Evolutionary conservation across 1,140 invertebrate genomes (phyloP).

Genomic region (Oreohelix idahoensis): DNA sequence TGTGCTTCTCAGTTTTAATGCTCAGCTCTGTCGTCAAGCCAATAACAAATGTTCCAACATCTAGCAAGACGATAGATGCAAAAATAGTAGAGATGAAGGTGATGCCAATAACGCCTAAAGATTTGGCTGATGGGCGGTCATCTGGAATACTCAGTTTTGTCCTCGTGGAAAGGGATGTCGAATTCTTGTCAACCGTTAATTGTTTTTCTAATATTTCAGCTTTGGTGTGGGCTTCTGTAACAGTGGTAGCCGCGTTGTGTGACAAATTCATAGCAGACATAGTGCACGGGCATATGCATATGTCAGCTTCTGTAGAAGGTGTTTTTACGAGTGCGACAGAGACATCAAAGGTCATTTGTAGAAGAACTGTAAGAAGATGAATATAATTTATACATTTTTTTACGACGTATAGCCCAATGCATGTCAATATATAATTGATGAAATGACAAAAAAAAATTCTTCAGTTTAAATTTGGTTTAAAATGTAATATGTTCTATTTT

Average conservation of each 20-base stretch:
- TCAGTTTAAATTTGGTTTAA: too few species aligned
- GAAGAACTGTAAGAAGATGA: too few species aligned
- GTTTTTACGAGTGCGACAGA: neutral
- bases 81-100: neutral
- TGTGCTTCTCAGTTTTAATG: too few species aligned
- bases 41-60: neutral
- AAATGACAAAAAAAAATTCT: too few species aligned
- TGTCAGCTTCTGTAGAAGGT: neutral
- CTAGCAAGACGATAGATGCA: neutral
- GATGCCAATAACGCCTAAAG: neutral
- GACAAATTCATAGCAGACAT: neutral
- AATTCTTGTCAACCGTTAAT: constrained; percentile 1
- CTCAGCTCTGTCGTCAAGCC: too few species aligned
- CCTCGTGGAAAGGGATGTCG: neutral
- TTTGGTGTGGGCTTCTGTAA: neutral
- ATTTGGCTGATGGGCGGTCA: neutral
- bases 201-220: neutral
- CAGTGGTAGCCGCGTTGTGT: neutral
- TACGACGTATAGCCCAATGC: neutral
- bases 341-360: too few species aligned
- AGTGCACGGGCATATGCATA: neutral
- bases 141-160: neutral
- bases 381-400: too few species aligned
- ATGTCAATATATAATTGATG: too few species aligned
- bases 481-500: too few species aligned